Percentiles rank a stretch among this genome's conserved stretches.
phyloP scores from a whole-genome alignment of 2,797 vertebrate species.

The Eleutherodactylus coqui region DNA sequence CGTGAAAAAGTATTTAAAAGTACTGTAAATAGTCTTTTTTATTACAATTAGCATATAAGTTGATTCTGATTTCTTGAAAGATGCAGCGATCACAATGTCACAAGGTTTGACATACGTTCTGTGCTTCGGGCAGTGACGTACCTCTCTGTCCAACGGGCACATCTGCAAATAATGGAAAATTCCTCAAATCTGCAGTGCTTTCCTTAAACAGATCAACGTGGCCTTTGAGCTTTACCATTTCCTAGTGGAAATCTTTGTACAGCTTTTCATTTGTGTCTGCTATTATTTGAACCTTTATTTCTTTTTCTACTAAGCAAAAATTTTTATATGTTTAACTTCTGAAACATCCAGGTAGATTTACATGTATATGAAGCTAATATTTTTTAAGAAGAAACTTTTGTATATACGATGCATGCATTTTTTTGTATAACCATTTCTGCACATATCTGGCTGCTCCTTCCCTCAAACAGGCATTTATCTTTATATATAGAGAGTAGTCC shows the following conservation, averaged over 20 bases:
- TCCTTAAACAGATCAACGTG: conserved; percentile 70
- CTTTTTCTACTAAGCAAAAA: conserved; percentile 75
- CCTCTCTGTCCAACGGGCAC: conserved; percentile 48
- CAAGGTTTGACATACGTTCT: conserved; percentile 1
- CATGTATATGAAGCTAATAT: conserved; percentile 86
- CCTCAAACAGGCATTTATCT: conserved; percentile 72
- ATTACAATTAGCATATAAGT: conserved; percentile 81
- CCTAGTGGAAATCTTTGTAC: conserved; percentile 79
- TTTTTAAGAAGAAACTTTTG: conserved; percentile 80
- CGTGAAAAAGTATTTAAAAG: conserved; percentile 86
- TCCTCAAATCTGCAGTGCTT: conserved; percentile 74
- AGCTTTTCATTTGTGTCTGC: conserved; percentile 79
- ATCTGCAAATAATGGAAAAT: conserved; percentile 66
- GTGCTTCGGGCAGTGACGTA: neutral
- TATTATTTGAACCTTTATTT: conserved; percentile 76
- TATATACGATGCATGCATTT: conserved; percentile 81
- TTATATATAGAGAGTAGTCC: neutral
- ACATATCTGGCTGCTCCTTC: conserved; percentile 75
- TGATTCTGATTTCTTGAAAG: conserved; percentile 80
- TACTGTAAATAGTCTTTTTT: conserved; percentile 80
- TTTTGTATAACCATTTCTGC: conserved; percentile 75
- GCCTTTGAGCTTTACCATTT: conserved; percentile 74
- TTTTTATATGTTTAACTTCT: conserved; percentile 83
- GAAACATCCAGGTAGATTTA: conserved; percentile 81
- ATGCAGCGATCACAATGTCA: conserved; percentile 73